phyloP scores from a whole-genome alignment of 2,888 invertebrate genomes.

The Heteromyza rotundicornis region DNA sequence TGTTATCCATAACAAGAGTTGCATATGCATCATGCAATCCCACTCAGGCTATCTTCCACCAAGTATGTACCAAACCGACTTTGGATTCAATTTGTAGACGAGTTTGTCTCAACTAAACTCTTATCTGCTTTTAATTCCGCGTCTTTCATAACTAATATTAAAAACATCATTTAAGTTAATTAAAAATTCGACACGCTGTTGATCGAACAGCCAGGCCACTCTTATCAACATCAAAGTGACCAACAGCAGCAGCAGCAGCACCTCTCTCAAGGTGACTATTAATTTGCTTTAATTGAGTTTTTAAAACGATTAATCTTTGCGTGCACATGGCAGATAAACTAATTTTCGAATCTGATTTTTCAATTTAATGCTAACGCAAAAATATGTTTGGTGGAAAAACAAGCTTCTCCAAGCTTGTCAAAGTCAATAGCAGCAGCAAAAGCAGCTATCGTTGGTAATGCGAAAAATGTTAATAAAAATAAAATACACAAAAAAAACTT shows the following conservation, averaged over 20 bases:
- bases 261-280: background rate
- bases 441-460: no score
- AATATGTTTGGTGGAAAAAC: no score
- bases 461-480: background rate
- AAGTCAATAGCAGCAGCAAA: no score
- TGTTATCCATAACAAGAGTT: no score
- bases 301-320: slow-evolving; percentile 1
- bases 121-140: background rate
- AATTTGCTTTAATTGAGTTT: background rate
- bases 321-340: background rate
- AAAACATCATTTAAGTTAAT: background rate
- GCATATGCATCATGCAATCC: no score
- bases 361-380: no score
- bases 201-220: background rate
- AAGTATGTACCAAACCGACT: no score
- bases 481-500: background rate
- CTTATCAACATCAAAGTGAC: background rate
- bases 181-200: background rate
- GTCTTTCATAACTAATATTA: background rate
- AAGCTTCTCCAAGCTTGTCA: no score
- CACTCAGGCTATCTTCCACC: no score
- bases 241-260: no score
- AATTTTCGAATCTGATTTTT: background rate
- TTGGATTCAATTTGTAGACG: no score
- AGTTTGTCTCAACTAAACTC: no score